Percentiles rank a stretch among this genome's conserved stretches.
Evolutionary conservation across 2,888 invertebrate genomes (phyloP).

Genomic region (Polydrusus pterygomalis): DNA sequence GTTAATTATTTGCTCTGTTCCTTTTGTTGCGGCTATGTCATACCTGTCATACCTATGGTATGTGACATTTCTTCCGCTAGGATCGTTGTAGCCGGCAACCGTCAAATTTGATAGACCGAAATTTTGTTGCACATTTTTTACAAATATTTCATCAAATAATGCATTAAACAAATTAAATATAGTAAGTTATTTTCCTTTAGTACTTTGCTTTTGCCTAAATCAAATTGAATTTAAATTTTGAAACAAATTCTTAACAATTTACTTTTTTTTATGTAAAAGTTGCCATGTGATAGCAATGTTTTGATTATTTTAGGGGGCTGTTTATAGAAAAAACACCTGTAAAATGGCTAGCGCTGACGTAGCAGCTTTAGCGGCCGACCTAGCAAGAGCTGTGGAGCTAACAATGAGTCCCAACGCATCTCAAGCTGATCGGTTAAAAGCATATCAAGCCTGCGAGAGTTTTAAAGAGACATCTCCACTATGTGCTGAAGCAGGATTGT

Average conservation of each 20-base stretch:
- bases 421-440: constrained; percentile 85
- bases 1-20: background rate
- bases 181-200: constrained; percentile 33
- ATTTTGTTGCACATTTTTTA: constrained; percentile 60
- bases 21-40: constrained; percentile 3
- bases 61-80: constrained; percentile 39
- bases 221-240: constrained; percentile 3
- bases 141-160: constrained; percentile 59
- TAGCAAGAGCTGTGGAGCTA: constrained; percentile 87
- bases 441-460: constrained; percentile 88
- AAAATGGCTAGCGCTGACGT: constrained; percentile 77
- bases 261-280: background rate
- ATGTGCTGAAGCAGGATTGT: constrained; percentile 91
- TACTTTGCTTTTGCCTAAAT: background rate
- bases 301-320: constrained; percentile 41
- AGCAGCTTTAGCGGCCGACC: constrained; percentile 82
- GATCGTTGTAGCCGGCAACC: constrained; percentile 63
- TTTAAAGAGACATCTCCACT: constrained; percentile 91
- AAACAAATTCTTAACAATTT: background rate
- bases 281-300: constrained; percentile 49
- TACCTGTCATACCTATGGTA: background rate
- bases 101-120: constrained; percentile 57
- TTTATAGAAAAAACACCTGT: constrained; percentile 32
- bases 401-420: constrained; percentile 87
- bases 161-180: constrained; percentile 51